Evolutionary conservation across 1,140 invertebrate species (phyloP), one percentile per base, ranked within the genome.

Genomic region (Branchinecta lynchi): DNA sequence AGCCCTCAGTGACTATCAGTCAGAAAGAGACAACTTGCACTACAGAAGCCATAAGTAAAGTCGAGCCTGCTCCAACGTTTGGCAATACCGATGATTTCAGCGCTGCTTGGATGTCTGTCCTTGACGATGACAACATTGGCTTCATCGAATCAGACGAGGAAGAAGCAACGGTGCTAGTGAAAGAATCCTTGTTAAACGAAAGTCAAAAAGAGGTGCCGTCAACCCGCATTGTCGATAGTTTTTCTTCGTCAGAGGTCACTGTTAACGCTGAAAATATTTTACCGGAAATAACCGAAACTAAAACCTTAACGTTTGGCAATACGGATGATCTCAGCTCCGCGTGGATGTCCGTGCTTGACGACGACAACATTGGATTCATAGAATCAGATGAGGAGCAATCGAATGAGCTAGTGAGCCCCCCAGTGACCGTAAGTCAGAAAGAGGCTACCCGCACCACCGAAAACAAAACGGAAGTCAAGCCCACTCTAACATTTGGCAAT

Each of bases 311-410:
- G 2, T 12, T 60, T 6, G 12, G 12, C 12, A 60, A 60, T 60
- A 2, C 6, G 1, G 51, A 60, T 20, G 17, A 12, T 15, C 51
- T 15, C 17, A 60, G 51, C 17, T 60, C 12, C 17, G 68, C 68
- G 6, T 68, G 68, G 68, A 68, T 68, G 68, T 45, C 44, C 21
- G 12, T 46, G 43, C 44, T 68, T 10, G 68, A 68, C 21, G 45
- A 45, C 17, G 17, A 45, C 51, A 45, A 44, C 32, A 45, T 21
- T 12, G 44, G 32, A 32, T 12, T 45, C 43, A 43, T 68, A 17
- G 45, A 68, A 12, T 44, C 43, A n/a, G 68, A 68, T n/a, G 68
- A 68, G 46, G 68, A 68, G n/a, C 44, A 68, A 51, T 15, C n/a
- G 12, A 17, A 9, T 10, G 44, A 68, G 51, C 6, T 6, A 60